Percentiles rank a stretch among this genome's conserved stretches.
phyloP scores from a whole-genome alignment of 2,113 vertebrate genomes.

The Myodes glareolus region DNA sequence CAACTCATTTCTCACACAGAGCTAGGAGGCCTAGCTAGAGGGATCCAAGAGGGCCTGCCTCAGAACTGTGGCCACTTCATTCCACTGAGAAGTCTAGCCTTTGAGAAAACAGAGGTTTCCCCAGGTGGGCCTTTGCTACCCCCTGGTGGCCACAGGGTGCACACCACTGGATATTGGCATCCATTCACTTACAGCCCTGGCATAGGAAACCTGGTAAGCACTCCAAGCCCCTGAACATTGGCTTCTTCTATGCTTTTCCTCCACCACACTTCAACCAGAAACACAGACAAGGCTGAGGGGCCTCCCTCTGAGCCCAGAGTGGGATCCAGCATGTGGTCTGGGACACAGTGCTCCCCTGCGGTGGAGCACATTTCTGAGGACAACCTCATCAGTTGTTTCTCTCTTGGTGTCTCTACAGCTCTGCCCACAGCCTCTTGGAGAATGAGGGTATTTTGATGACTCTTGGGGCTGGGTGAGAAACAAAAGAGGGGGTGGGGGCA shows the following conservation, averaged over 20 bases:
- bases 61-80: neutral
- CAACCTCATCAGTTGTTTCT: neutral
- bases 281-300: neutral
- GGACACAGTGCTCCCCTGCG: neutral
- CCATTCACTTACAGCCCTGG: neutral
- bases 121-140: neutral
- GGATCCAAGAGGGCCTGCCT: neutral
- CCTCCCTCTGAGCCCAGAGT: neutral
- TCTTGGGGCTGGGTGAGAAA: neutral
- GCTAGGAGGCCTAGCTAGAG: neutral
- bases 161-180: neutral
- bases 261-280: neutral
- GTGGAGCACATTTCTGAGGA: neutral
- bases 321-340: neutral
- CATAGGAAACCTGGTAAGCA: neutral
- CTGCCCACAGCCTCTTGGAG: neutral
- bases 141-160: conserved; percentile 22
- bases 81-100: neutral
- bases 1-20: neutral
- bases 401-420: neutral
- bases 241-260: neutral
- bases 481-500: neutral
- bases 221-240: neutral
- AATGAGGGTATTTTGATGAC: neutral
- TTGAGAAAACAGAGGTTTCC: neutral